Evolutionary conservation across 1,140 invertebrate species (phyloP).

Genomic region (Drosophila kanapiae): DNA sequence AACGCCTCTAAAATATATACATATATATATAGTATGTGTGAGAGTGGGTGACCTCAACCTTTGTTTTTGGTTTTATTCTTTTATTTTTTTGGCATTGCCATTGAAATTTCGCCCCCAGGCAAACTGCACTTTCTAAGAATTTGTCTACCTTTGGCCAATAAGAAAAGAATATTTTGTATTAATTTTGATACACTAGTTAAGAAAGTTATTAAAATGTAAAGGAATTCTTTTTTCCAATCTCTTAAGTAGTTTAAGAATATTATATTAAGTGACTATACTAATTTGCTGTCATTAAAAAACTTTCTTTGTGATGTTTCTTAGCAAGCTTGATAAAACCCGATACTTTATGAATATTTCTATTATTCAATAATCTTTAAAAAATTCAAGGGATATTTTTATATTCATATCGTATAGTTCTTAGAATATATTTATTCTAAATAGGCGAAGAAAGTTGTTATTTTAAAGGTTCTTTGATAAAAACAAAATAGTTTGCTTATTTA

Average conservation of each 20-base stretch:
- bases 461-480: not conserved
- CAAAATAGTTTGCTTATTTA: not conserved
- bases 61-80: conserved; percentile 4
- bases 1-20: not conserved
- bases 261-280: not conserved
- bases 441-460: not conserved
- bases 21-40: not conserved
- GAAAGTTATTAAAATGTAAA: too few relatives aligned
- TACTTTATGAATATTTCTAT: not conserved
- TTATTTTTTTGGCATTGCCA: conserved; percentile 36
- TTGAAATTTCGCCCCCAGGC: conserved; percentile 15
- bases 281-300: not conserved
- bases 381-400: not conserved
- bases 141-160: conserved; percentile 10
- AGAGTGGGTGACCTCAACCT: conserved; percentile 20
- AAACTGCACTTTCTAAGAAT: conserved; percentile 1
- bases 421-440: not conserved
- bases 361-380: not conserved
- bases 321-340: too few relatives aligned
- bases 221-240: not conserved
- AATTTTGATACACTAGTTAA: not conserved
- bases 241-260: not conserved
- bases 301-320: not conserved
- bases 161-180: not conserved
- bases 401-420: not conserved